phyloP scores from a whole-genome alignment of 2,888 invertebrate genomes.

The Dolichopus griseipennis region DNA sequence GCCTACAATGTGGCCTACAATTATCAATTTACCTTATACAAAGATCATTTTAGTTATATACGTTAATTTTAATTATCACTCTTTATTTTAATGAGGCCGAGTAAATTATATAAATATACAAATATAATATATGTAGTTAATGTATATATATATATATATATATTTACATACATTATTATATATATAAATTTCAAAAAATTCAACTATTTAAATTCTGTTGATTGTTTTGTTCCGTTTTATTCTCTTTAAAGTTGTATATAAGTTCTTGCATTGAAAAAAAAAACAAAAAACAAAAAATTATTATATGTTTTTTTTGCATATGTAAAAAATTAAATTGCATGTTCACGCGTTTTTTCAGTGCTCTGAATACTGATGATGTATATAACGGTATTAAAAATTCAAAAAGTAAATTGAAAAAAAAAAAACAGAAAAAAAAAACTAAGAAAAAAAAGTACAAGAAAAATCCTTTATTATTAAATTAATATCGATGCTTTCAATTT shows the following conservation, averaged over 20 bases:
- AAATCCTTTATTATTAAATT: background rate
- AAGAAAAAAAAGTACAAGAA: background rate
- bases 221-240: no score
- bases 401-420: background rate
- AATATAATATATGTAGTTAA: no score
- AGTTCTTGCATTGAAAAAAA: no score
- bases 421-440: background rate
- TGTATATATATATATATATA: background rate
- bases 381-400: background rate
- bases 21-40: no score
- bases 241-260: no score
- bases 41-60: background rate
- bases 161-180: background rate
- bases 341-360: background rate
- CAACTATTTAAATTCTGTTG: no score
- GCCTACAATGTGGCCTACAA: no score
- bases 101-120: background rate
- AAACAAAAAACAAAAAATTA: no score
- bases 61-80: constrained; percentile 6
- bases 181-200: background rate
- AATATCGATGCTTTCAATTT: background rate
- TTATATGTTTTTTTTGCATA: no score
- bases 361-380: background rate
- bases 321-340: no score
- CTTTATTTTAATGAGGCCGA: background rate